Evolutionary conservation across 2,797 vertebrate genomes (phyloP).

Genomic region (Tapirus indicus): DNA sequence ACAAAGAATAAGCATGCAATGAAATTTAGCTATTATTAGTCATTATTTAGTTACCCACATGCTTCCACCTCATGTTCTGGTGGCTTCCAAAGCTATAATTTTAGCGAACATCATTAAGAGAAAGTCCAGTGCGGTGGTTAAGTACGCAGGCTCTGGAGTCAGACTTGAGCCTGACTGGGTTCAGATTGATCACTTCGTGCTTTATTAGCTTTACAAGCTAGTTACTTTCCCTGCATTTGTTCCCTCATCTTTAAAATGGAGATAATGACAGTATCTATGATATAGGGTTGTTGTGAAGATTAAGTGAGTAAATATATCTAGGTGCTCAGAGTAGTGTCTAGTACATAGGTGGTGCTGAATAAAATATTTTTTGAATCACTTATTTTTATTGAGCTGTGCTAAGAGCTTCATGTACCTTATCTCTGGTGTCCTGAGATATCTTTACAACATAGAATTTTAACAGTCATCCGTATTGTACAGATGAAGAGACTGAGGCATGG

Average conservation of each 20-base stretch:
- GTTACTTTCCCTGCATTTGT: neutral
- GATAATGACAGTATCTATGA: neutral
- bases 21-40: neutral
- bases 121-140: neutral
- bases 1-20: neutral
- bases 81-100: neutral
- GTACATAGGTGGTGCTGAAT: neutral
- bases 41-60: neutral
- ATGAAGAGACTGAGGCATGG: neutral
- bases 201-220: neutral
- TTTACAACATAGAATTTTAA: neutral
- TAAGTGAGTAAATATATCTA: neutral
- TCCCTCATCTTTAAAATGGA: neutral
- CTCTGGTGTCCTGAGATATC: neutral
- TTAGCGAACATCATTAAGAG: neutral
- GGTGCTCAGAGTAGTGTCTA: neutral
- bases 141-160: neutral
- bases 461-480: neutral
- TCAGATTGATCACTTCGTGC: neutral
- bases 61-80: neutral
- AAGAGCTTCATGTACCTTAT: neutral
- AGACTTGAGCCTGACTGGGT: neutral
- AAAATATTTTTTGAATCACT: neutral
- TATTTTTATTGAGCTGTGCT: constrained; percentile 24
- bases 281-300: neutral